Evolutionary conservation across 2,888 invertebrate genomes (phyloP), one percentile per base, ranked within the genome.

Genomic region (Andrena camellia): DNA sequence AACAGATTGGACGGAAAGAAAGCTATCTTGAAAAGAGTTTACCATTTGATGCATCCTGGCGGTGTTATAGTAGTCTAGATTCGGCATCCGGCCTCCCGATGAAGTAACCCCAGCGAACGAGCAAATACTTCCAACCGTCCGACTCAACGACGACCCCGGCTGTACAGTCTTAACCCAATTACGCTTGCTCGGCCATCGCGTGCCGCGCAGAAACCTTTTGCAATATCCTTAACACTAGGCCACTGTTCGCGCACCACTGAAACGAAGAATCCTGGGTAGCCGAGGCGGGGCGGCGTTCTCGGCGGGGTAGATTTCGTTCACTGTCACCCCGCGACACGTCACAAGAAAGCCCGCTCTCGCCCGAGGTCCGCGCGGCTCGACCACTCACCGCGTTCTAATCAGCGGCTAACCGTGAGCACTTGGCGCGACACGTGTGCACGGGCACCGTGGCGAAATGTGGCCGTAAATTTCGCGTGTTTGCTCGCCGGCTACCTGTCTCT

Each of bases 31-130:
- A 90, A 88, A 90, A 90, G 87, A 88, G 86, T 92, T 93, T 94
- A 94, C 94, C 94, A 94, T 94, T 93, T 93, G 94, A 90, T 94
- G 94, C 93, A 94, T 94, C 89, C 94, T 93, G 75, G 94, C 93
- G 79, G 94, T 93, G 86, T 93, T 94, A 89, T 94, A 94, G 92
- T 94, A 94, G 90, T 94, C 94, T 89, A 94, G 85, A 84, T 94
- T 94, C 90, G 94, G 94, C 94, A 94, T 94, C 90, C 91, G 92
- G 89, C 81, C 67, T 84, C 60, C 57, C 74, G 68, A 62, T 64
- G 23, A 29, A 54, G n/a, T 29, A 81, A 84, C 74, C 62, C 42
- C 62, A n/a, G 20, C 77, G 31, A 29, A 73, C 59, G 52, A 77
- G 62, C 23, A 10, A 48, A 70, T 86, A 75, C 82, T 69, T n/a